Evolutionary conservation across 2,888 invertebrate species (phyloP).

Genomic region (Aricia artaxerxes): DNA sequence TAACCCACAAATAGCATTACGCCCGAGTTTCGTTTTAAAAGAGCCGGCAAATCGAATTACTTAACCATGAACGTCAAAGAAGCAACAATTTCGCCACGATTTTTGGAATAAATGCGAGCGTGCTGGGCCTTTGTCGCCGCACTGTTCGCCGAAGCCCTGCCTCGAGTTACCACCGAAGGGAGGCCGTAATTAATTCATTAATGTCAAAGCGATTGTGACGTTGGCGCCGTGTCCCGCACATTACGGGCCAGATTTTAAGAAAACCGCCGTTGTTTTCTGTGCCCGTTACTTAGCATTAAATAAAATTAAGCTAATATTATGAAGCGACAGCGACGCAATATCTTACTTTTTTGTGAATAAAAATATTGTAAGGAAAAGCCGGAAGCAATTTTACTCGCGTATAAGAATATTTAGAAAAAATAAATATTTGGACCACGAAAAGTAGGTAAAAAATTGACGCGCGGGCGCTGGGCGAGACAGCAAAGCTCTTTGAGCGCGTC

Average conservation of each 20-base stretch:
- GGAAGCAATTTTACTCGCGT: neutral
- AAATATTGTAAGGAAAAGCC: neutral
- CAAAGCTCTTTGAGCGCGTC: slow-evolving; percentile 68
- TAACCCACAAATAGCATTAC: slow-evolving; percentile 75
- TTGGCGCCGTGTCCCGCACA: slow-evolving; percentile 45
- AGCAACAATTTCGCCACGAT: slow-evolving; percentile 67
- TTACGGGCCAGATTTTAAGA: neutral
- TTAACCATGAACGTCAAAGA: slow-evolving; percentile 72
- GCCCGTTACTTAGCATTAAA: slow-evolving; percentile 15
- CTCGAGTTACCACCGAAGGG: slow-evolving; percentile 53
- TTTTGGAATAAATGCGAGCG: slow-evolving; percentile 70
- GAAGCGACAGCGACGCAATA: neutral
- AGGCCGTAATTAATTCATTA: slow-evolving; percentile 52
- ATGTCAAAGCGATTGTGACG: slow-evolving; percentile 62
- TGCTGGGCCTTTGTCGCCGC: slow-evolving; percentile 60
- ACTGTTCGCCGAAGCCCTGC: slow-evolving; percentile 66
- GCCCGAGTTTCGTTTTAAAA: slow-evolving; percentile 71
- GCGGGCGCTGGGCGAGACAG: slow-evolving; percentile 56
- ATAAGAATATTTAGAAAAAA: slow-evolving; percentile 5
- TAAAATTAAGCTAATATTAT: slow-evolving; percentile 1
- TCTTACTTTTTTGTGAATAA: neutral
- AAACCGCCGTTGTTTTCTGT: neutral
- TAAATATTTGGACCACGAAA: neutral
- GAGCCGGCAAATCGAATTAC: slow-evolving; percentile 78
- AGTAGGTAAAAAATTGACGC: slow-evolving; percentile 41